Evolutionary conservation across 2,113 vertebrate genomes (phyloP), one percentile per base, ranked within the genome.

Genomic region (Apteryx owenii): DNA sequence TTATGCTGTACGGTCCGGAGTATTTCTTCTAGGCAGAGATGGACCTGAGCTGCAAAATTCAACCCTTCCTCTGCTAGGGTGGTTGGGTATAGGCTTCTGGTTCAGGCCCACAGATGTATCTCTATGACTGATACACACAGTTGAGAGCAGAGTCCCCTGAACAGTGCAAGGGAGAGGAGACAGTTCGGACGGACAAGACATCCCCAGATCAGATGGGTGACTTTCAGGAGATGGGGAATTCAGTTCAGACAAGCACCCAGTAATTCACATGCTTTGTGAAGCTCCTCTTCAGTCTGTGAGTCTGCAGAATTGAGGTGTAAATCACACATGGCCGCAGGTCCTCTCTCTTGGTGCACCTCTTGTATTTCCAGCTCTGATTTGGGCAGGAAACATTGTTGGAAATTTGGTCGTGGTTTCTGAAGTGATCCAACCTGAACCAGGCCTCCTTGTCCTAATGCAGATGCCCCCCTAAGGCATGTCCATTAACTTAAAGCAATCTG

Each of bases 1-100:
- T 94, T 89, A 93, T 54, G 84, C 87, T 88, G 89, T 93, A 93
- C 8, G 83, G 85, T 96, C 96, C 61, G 8, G 46, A 95, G 96
- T 85, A 81, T 88, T 87, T 93, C 95, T 96, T 96, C 94, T 95
- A 85, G 94, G 89, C 88, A 97, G 96, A 97, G 95, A 96, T 81
- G 96, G 96, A 96, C 96, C 97, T 97, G 96, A 97, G 96, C 91
- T 96, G 95, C 70, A 95, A 95, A 96, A 96, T 97, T 97, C 97
- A 96, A 96, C 94, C 94, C 90, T 93, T 97, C 95, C 96, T 95
- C 97, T 95, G 91, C 94, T 91, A 96, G 65, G 95, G 82, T 72
- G 79, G 91, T 96, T 94, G 85, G 91, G 75, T 95, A 94, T 95
- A 96, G 96, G 94, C 94, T 95, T 97, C 97, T 94, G 96, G 89